Conservation (phyloP, 2,113 vertebrate genomes). For the Apteryx owenii region DNA sequence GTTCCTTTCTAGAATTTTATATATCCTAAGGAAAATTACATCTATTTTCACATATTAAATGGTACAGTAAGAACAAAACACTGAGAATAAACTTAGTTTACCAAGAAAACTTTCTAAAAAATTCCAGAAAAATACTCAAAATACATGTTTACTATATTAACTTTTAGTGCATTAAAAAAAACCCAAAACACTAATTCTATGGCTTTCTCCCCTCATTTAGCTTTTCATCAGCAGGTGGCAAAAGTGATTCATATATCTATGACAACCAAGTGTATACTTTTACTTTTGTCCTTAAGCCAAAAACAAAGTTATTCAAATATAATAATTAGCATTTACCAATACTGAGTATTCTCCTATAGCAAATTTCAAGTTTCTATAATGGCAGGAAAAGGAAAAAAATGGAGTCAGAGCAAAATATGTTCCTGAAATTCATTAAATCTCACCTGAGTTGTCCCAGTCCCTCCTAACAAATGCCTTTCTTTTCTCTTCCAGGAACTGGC, state of each 20-base stretch:
- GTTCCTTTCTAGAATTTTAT: background rate
- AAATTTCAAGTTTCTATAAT: background rate
- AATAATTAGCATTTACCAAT: background rate
- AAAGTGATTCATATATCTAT: background rate
- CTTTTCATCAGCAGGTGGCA: slow-evolving; percentile 51
- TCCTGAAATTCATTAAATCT: background rate
- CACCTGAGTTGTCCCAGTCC: slow-evolving; percentile 90
- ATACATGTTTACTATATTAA: background rate
- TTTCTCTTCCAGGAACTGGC: slow-evolving; percentile 98
- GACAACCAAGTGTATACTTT: background rate
- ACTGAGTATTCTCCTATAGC: background rate
- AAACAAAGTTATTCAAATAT: background rate
- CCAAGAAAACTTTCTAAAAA: background rate
- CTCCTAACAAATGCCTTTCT: slow-evolving; percentile 97
- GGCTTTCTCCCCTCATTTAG: background rate
- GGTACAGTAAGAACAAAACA: background rate
- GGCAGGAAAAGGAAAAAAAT: slow-evolving; percentile 13
- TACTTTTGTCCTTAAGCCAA: background rate
- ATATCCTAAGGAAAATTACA: background rate
- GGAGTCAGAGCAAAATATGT: background rate
- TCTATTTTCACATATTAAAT: background rate
- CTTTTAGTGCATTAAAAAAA: background rate
- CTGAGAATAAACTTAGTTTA: background rate
- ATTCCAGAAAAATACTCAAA: background rate
- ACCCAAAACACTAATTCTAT: background rate